Percentiles rank a stretch among this genome's conserved stretches.
These are phyloP conservation scores for Ophioninae sp. DNA, from an alignment of 2,888 invertebrate species.

Conservation along the genomic window DNA sequence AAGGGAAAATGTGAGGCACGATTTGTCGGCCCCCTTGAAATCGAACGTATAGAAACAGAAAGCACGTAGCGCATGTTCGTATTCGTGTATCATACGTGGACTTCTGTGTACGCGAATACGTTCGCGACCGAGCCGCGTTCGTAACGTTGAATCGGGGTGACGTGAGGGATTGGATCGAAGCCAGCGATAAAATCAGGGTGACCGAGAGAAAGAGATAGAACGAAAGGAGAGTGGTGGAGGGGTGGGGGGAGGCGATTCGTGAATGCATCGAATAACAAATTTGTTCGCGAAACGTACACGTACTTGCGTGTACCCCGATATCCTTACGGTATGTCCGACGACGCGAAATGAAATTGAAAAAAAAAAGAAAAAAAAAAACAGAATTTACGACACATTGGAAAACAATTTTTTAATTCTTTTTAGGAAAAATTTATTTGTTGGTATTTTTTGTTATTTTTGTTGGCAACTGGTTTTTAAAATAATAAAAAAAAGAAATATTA, in stretches of 20 bases:
- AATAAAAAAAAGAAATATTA: no score
- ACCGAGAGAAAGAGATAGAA: constrained; percentile 29
- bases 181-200: constrained; percentile 56
- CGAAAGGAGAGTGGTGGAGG: constrained; percentile 15
- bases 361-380: background rate
- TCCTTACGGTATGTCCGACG: constrained; percentile 15
- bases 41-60: constrained; percentile 45
- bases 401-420: background rate
- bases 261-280: constrained; percentile 57
- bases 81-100: constrained; percentile 7
- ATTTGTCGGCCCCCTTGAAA: constrained; percentile 25
- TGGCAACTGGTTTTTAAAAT: no score
- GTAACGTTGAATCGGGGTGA: constrained; percentile 43
- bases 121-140: constrained; percentile 17
- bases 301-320: constrained; percentile 37
- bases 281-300: constrained; percentile 25
- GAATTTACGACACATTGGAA: background rate
- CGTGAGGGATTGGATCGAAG: constrained; percentile 53
- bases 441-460: no score
- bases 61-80: constrained; percentile 41
- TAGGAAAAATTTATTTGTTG: no score
- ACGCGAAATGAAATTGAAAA: background rate
- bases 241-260: background rate
- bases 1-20: constrained; percentile 37
- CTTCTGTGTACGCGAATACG: constrained; percentile 9